Evolutionary conservation across 2,113 vertebrate species (phyloP).

Genomic region (Siphamia tubifer): DNA sequence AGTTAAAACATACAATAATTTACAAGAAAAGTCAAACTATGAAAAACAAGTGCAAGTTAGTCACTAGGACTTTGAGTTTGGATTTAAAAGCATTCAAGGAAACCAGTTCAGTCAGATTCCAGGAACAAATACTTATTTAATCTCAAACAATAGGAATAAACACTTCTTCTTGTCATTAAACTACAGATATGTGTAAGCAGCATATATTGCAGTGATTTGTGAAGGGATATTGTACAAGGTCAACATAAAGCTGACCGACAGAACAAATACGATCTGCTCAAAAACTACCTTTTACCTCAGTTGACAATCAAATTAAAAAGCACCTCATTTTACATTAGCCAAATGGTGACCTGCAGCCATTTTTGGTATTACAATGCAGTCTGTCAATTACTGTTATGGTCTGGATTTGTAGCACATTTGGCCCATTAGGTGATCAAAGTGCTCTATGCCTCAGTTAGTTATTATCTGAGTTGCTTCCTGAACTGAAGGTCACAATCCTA

Average conservation of each 20-base stretch:
- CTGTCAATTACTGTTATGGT: conserved; percentile 57
- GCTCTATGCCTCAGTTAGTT: conserved; percentile 1
- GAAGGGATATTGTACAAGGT: background rate
- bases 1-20: too few relatives aligned
- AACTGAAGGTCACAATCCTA: conserved; percentile 28
- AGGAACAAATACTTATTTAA: too few relatives aligned
- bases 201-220: too few relatives aligned
- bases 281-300: conserved; percentile 21
- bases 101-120: too few relatives aligned
- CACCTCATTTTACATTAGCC: conserved; percentile 35
- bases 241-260: background rate
- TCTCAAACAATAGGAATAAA: too few relatives aligned
- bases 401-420: conserved; percentile 47
- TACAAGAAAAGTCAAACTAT: too few relatives aligned
- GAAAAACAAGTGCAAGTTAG: too few relatives aligned
- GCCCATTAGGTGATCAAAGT: conserved; percentile 46
- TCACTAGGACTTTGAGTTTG: too few relatives aligned
- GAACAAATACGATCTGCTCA: background rate
- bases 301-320: conserved; percentile 31
- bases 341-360: conserved; percentile 24
- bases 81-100: too few relatives aligned
- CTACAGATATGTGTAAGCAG: background rate
- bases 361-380: conserved; percentile 30
- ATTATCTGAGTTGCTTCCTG: conserved; percentile 29
- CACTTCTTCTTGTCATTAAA: too few relatives aligned